phyloP scores from a whole-genome alignment of 2,797 vertebrate species.

The Rallus crepitans region DNA sequence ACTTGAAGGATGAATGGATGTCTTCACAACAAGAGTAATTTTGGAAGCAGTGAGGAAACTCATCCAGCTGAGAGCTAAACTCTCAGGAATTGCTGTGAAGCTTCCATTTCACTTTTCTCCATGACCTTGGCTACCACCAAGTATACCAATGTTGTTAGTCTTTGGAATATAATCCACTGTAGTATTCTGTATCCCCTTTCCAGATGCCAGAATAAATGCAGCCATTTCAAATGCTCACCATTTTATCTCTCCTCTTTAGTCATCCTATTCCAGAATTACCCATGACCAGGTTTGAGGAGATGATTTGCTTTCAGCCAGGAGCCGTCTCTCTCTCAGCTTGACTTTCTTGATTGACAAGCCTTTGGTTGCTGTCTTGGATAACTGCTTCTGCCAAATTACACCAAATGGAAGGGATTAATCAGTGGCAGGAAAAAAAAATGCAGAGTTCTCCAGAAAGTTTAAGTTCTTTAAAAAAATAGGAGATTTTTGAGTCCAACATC shows the following conservation, averaged over 20 bases:
- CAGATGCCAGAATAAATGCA: not conserved
- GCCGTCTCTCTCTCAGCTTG: not conserved
- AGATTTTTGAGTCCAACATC: slow-evolving; percentile 32
- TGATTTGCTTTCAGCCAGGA: not conserved
- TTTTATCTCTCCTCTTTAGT: not conserved
- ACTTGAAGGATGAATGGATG: not conserved
- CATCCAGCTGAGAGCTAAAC: not conserved
- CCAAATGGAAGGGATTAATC: slow-evolving; percentile 45
- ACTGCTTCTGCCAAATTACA: not conserved
- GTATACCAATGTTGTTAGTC: not conserved
- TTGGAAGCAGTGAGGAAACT: not conserved
- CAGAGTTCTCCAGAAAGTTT: slow-evolving; percentile 8
- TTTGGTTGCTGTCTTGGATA: not conserved
- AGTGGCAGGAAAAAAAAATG: not conserved
- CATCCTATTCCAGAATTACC: not conserved
- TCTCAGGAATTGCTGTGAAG: not conserved
- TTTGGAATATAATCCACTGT: not conserved
- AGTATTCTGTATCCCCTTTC: not conserved
- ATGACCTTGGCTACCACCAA: not conserved
- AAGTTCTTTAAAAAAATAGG: not conserved
- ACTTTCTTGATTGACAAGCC: not conserved
- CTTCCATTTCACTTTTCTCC: not conserved
- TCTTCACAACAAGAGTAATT: not conserved
- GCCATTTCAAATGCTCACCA: not conserved
- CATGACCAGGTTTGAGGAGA: not conserved